Evolutionary conservation across 2,113 vertebrate genomes (phyloP).

Genomic region (Struthio camelus): DNA sequence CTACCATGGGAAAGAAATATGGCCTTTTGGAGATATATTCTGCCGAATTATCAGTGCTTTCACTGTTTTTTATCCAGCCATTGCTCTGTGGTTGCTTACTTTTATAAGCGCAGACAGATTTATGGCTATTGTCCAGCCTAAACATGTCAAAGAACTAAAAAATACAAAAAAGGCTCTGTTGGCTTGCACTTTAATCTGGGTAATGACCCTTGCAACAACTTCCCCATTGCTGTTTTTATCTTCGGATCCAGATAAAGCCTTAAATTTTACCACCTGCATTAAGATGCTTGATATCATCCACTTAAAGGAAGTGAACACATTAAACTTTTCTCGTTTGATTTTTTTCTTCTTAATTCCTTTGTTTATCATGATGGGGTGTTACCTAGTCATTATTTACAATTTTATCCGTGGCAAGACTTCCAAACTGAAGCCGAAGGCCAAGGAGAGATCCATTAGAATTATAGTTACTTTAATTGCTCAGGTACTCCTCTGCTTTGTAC

Average conservation of each 20-base stretch:
- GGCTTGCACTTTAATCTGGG: conserved; percentile 85
- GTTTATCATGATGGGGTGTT: conserved; percentile 92
- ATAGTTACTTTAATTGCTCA: conserved; percentile 91
- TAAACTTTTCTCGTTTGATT: conserved; percentile 86
- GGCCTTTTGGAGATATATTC: conserved; percentile 89
- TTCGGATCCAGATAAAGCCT: conserved; percentile 81
- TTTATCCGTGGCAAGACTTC: conserved; percentile 89
- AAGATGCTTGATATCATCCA: conserved; percentile 91
- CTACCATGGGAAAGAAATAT: conserved; percentile 83
- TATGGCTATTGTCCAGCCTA: conserved; percentile 94
- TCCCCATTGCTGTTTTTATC: conserved; percentile 82
- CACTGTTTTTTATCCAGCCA: conserved; percentile 92
- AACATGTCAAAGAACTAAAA: conserved; percentile 89
- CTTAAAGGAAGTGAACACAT: conserved; percentile 78
- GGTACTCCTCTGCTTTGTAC: conserved; percentile 91
- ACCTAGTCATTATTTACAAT: conserved; percentile 88
- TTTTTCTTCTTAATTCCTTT: conserved; percentile 93
- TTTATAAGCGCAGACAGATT: conserved; percentile 95
- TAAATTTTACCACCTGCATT: conserved; percentile 86
- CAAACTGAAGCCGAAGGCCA: conserved; percentile 93
- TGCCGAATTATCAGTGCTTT: conserved; percentile 86
- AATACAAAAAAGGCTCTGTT: conserved; percentile 88
- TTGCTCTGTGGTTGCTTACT: conserved; percentile 93
- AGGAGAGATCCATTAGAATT: conserved; percentile 93
- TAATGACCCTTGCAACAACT: conserved; percentile 86